Base-by-base conservation (phyloP, 2,113 vertebrate genomes). In the Thryonomys swinderianus region DNA sequence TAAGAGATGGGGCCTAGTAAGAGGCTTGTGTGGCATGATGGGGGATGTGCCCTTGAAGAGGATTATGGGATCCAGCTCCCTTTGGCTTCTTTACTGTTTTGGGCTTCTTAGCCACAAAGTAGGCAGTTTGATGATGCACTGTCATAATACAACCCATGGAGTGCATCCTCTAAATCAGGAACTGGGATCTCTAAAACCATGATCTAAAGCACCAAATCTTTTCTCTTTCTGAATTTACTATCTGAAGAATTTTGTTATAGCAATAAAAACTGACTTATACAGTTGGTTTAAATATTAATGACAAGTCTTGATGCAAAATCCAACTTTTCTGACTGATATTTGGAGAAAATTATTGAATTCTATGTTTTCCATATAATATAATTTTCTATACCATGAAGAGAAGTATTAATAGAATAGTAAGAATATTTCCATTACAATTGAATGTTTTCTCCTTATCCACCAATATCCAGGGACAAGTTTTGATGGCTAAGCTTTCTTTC, bases 241-340 rank as follows among this genome's bases (percentile, higher is more conserved):
- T 42, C 2, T 42, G 13, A 55, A 7, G 9, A 62, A 32, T 64
- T 76, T 53, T 64, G 7, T 23, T 34, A 64, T 7, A 92, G 34
- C 37, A 34, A 34, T 85, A 57, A 13, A 51, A 51, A 9, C 16
- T 32, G 21, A 40, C 27, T 34, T 64, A 64, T 17, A 51, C 6
- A 32, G 34, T 48, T 69, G 13, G 2, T 66, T 80, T 79, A 79
- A 86, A 4, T 53, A 53, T 83, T 23, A 67, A 7, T 79, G 48
- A 86, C 93, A 45, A 11, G n/a, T 76, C 4, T 20, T 40, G 48
- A 87, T 61, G 53, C 25, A 67, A 61, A 91, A 64, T 85, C 7
- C n/a, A 81, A 78, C 6, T 57, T 42, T 80, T 42, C 74, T 81
- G 42, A 92, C n/a, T 85, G 9, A 51, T 57, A 67, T 71, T 97